phyloP scores from a whole-genome alignment of 2,797 vertebrate genomes.

The Sardinella longiceps region DNA sequence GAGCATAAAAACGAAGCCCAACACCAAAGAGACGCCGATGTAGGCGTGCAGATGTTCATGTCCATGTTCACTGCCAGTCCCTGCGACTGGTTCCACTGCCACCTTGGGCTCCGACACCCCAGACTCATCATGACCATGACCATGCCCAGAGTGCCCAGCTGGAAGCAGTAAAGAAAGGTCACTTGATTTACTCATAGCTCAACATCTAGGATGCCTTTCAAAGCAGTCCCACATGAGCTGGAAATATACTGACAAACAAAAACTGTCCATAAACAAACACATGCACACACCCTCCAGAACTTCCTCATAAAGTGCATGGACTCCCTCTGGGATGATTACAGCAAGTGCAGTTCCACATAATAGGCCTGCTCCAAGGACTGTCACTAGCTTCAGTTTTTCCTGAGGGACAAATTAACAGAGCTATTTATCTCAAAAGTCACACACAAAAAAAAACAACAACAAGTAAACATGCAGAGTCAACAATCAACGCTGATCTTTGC shows the following conservation, averaged over 20 bases:
- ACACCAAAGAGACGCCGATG: conserved; percentile 93
- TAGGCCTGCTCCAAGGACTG: conserved; percentile 94
- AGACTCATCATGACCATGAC: conserved; percentile 58
- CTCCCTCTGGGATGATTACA: conserved; percentile 97
- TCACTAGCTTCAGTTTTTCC: conserved; percentile 95
- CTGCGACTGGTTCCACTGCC: conserved; percentile 65
- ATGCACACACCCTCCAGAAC: conserved; percentile 86
- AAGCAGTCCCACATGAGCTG: too few relatives aligned
- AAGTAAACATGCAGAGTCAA: too few relatives aligned
- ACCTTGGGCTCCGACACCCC: conserved; percentile 68
- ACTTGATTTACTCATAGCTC: neutral
- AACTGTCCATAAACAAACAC: conserved; percentile 66
- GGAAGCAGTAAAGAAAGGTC: neutral
- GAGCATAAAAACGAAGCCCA: conserved; percentile 98
- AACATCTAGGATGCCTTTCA: neutral
- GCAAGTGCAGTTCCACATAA: conserved; percentile 96
- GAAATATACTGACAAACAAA: too few relatives aligned
- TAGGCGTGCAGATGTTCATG: conserved; percentile 92
- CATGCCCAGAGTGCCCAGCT: conserved; percentile 76
- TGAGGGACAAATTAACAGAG: conserved; percentile 58
- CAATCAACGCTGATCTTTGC: too few relatives aligned
- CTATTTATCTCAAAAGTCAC: neutral
- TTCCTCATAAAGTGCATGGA: conserved; percentile 97
- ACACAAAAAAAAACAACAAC: neutral
- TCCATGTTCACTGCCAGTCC: conserved; percentile 63